Base-by-base conservation (phyloP, 1,140 invertebrate genomes). In the Leptestheria dahalacensis region DNA sequence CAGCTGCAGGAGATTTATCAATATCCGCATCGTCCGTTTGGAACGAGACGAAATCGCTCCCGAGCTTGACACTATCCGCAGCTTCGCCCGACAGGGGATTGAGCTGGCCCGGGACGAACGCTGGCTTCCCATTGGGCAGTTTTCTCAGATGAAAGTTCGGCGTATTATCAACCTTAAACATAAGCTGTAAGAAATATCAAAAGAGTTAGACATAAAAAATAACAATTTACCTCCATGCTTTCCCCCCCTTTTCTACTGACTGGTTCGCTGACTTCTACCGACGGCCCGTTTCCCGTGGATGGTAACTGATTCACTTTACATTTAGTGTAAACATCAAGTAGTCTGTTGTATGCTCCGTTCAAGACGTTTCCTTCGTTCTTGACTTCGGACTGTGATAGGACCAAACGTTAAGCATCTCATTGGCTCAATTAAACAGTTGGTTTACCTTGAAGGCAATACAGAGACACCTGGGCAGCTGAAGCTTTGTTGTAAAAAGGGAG, bases 401-500 rank as follows among this genome's bases (percentile, higher is more conserved):
- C 6, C 6, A 41, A 41, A 41, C n/a, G n/a, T n/a, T n/a, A n/a
- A n/a, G n/a, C n/a, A n/a, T n/a, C n/a, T n/a, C n/a, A n/a, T n/a
- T n/a, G n/a, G n/a, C n/a, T n/a, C n/a, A n/a, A n/a, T n/a, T n/a
- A n/a, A n/a, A n/a, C n/a, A n/a, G n/a, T n/a, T 41, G 6, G 6
- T 9, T 41, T 41, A 41, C 33, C 33, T 12, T 56, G 15, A 56
- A 26, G 20, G 53, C 53, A 26, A 56, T 26, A 20, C 26, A 26
- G 28, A 56, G 41, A 29, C 53, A 56, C 20, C 53, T 26, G 4
- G 53, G 53, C 9, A 56, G 53, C 15, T 41, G 20, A 2, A 56
- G 53, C 20, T 9, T 24, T 20, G 21, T 21, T 20, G 28, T 26
- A 2, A 56, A 41, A 15, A 29, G 21, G 12, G 53, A 26, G 21